Conservation (phyloP, 2,797 vertebrate genomes). For the Platyrinchus mystaceus region DNA sequence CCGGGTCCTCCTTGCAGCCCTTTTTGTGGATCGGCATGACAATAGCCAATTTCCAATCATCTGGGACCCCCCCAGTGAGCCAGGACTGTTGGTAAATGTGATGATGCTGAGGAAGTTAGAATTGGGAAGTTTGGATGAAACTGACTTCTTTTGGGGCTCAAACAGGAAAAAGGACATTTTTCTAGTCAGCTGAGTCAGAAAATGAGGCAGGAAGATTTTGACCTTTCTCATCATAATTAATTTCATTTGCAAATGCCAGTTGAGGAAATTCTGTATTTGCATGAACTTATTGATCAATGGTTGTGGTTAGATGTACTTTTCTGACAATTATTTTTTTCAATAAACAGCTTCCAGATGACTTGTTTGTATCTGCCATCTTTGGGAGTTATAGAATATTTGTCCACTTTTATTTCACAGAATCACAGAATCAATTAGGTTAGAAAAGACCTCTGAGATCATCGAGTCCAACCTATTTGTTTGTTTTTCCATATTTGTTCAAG, state of each 20-base stretch:
- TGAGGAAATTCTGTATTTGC: neutral
- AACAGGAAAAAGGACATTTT: neutral
- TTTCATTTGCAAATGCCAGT: neutral
- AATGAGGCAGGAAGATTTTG: neutral
- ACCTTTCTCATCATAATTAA: neutral
- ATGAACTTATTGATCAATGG: neutral
- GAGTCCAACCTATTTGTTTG: neutral
- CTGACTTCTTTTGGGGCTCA: neutral
- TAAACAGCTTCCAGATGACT: neutral
- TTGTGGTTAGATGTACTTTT: neutral
- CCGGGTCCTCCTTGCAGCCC: too few species aligned
- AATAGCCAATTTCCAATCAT: too few species aligned
- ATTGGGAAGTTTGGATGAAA: neutral
- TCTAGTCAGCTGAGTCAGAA: neutral
- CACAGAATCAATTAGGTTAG: neutral
- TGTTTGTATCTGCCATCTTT: neutral
- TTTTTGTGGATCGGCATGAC: too few species aligned
- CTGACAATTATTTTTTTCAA: neutral
- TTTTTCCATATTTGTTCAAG: slow-evolving; percentile 1
- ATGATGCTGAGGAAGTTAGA: neutral
- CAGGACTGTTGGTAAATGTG: too few species aligned
- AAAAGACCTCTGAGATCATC: neutral
- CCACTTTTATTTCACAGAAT: neutral
- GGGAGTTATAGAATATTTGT: neutral
- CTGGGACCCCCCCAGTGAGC: too few species aligned